Base-by-base conservation (phyloP, 1,140 invertebrate species). In the Dreissena polymorpha region DNA sequence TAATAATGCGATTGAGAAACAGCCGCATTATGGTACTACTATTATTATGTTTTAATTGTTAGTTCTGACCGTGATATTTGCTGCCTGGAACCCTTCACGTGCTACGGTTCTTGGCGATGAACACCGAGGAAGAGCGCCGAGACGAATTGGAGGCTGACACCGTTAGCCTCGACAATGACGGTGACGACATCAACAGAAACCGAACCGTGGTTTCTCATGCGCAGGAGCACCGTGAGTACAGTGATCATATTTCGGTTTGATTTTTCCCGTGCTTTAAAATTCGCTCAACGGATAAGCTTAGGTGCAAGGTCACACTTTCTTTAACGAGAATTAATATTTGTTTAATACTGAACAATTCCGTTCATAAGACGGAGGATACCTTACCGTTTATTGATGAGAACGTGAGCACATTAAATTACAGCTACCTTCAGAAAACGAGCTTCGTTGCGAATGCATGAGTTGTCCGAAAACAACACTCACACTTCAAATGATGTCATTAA, bases 101-200 rank as follows among this genome's bases (percentile, higher is more conserved):
- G 77, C 95, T 99, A 86, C 95, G 98, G 89, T 99, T 99, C 94
- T 96, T 99, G 89, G 99, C 99, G n/a, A 99, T 99, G 97, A 97
- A 98, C 92, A 97, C 97, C 1, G 97, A 97, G 89, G 97, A 99
- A 91, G 99, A 99, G 93, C 95, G 98, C 90, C 93, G 98, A 85
- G 99, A 99, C 90, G 93, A 94, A 88, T 84, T 94, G 72, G 91
- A 96, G 88, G 94, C 93, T 0, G 93, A 93, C 29, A 95, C 96
- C 14, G 93, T 97, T 5, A 96, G 96, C 0, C 93, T 99, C 64
- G n/a, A n/a, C n/a, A n/a, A n/a, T n/a, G 98, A 99, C 90, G 98
- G 98, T 78, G 98, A 99, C 93, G 96, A 99, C 80, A 98, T 99
- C 78, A 95, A 94, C 14, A 93, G 94, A 69, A 95, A 95, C 89